Evolutionary conservation across 2,888 invertebrate species (phyloP), one percentile per base, ranked within the genome.

Genomic region (Habroteleia sp.): DNA sequence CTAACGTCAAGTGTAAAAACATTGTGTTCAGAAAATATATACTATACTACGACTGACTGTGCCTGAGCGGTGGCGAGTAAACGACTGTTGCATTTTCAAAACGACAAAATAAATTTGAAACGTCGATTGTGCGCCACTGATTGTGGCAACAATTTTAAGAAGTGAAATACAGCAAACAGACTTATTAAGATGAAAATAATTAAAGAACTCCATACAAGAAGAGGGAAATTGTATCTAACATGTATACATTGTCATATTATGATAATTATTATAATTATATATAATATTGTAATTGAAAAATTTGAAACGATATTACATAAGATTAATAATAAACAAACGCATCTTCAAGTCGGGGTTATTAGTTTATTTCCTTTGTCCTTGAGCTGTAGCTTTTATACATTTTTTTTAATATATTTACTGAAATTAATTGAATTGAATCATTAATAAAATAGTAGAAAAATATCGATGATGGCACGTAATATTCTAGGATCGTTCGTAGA

Each of bases 1-100:
- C 88, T 88, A 87, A 88, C 83, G 87, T 88, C 86, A 86, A 86
- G 83, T 87, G 86, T 88, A 88, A 88, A 87, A 87, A 88, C 84
- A 88, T 88, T 88, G 88, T 88, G 88, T 88, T 88, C 88, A 88
- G 86, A 87, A 85, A 87, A 85, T 86, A 87, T n/a, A n/a, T 87
- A 87, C 87, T 87, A 87, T 85, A 87, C 87, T 87, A 88, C 84
- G 88, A 88, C 88, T 88, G 88, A 87, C 86, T 83, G 78, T 83
- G 85, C 85, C 83, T 81, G 83, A 79, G 77, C 81, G 74, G 83
- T 82, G 83, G 82, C 80, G 79, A 82, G 82, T 84, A 82, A 83
- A 80, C 83, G 82, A 83, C 82, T 62, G 71, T 75, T 75, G 71
- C 71, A 72, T 66, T 79, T 81, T 83, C 82, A 83, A 86, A 82